phyloP scores from a whole-genome alignment of 2,113 vertebrate genomes.

The Channa argus region DNA sequence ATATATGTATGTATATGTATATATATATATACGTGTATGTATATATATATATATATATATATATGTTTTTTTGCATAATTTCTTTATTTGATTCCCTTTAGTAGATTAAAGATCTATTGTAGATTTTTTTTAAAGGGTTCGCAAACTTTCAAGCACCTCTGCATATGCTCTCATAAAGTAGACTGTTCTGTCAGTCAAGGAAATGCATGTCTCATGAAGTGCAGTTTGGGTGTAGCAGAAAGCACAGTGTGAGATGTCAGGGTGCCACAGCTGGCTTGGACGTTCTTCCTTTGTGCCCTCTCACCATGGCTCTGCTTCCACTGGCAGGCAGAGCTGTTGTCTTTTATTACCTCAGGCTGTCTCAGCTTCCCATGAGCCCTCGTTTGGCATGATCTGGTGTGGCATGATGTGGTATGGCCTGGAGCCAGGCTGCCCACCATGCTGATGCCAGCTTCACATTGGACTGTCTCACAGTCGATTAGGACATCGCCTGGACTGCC shows the following conservation, averaged over 20 bases:
- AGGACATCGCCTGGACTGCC: conserved; percentile 67
- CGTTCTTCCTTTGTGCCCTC: conserved; percentile 44
- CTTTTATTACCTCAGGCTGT: conserved; percentile 73
- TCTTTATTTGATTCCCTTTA: too few relatives aligned
- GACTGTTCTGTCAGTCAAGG: background rate
- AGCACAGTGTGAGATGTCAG: conserved; percentile 45
- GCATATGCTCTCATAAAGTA: background rate
- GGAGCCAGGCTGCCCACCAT: conserved; percentile 39
- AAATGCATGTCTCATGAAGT: conserved; percentile 19
- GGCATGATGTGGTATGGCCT: conserved; percentile 34
- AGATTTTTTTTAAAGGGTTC: too few relatives aligned
- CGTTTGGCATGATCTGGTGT: conserved; percentile 50
- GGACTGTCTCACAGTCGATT: conserved; percentile 57
- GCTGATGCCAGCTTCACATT: conserved; percentile 57
- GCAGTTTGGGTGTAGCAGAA: conserved; percentile 50
- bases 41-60: too few relatives aligned
- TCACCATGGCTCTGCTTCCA: conserved; percentile 56
- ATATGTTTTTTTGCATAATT: too few relatives aligned
- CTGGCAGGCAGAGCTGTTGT: conserved; percentile 71
- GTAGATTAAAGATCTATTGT: too few relatives aligned
- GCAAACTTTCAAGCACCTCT: too few relatives aligned
- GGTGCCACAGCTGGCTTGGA: conserved; percentile 59
- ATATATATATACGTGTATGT: too few relatives aligned
- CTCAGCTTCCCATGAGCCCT: conserved; percentile 61
- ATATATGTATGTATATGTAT: too few relatives aligned